Percentiles rank a stretch among this genome's conserved stretches.
Conservation (phyloP, 2,888 invertebrate species). For the Biston stratarius region DNA sequence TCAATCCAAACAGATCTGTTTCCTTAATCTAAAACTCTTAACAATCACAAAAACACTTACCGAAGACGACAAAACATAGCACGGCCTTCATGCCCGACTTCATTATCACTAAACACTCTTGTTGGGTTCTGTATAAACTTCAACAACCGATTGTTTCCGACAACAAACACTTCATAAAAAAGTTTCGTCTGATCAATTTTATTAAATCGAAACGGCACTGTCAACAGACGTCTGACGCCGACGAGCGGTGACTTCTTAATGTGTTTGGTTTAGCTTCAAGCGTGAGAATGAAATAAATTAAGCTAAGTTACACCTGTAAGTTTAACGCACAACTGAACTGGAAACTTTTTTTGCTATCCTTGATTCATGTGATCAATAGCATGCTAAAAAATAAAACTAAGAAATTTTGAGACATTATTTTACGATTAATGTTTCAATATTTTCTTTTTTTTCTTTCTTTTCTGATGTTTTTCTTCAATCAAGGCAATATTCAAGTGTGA, state of each 20-base stretch:
- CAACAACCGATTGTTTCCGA: not conserved
- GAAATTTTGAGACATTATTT: too few relatives aligned
- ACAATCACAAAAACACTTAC: constrained; percentile 58
- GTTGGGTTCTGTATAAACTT: not conserved
- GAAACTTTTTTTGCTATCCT: too few relatives aligned
- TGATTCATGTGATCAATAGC: too few relatives aligned
- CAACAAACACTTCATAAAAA: not conserved
- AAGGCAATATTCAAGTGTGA: too few relatives aligned
- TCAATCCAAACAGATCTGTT: not conserved
- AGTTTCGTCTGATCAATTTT: not conserved
- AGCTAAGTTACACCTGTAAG: not conserved
- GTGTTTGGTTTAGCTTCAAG: not conserved
- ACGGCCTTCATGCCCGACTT: constrained; percentile 63
- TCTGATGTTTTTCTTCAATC: too few relatives aligned
- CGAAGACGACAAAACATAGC: constrained; percentile 56
- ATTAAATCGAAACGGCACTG: constrained; percentile 2
- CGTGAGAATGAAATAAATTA: not conserved
- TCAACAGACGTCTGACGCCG: not conserved
- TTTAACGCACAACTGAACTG: too few relatives aligned
- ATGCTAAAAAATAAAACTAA: too few relatives aligned
- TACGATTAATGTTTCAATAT: too few relatives aligned
- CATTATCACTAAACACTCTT: constrained; percentile 24
- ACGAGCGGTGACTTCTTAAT: constrained; percentile 5
- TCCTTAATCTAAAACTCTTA: constrained; percentile 15
- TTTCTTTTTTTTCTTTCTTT: too few relatives aligned